These are phyloP conservation scores for Stichodactyla helianthus DNA, from an alignment of 64 coral and sea anemone genomes.

Conservation along the genomic window DNA sequence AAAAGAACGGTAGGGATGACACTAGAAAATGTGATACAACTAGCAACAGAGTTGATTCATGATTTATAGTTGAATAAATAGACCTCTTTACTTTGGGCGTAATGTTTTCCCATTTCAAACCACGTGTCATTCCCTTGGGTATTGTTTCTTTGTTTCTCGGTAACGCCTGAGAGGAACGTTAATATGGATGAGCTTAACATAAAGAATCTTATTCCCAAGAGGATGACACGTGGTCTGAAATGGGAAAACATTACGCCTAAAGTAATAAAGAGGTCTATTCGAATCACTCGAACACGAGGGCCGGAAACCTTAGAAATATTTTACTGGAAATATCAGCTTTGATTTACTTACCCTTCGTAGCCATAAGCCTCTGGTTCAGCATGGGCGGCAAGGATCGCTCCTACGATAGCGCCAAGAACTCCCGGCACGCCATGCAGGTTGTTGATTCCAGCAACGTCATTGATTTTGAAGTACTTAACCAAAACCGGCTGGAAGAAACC, in stretches of 20 bases:
- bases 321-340: background rate
- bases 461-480: slow-evolving; percentile 5
- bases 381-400: slow-evolving; percentile 26
- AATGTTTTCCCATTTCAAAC: no score
- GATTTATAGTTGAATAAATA: background rate
- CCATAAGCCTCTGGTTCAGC: slow-evolving; percentile 38
- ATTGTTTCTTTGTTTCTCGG: no score
- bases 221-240: no score
- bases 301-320: background rate
- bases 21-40: background rate
- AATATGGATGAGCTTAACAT: no score
- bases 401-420: slow-evolving; percentile 39
- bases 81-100: no score
- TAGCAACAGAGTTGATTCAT: background rate
- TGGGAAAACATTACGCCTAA: no score
- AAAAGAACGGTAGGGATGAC: background rate
- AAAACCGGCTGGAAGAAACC: slow-evolving; percentile 37
- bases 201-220: no score
- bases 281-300: no score
- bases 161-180: no score
- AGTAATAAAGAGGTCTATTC: no score
- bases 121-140: no score
- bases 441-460: slow-evolving; percentile 51
- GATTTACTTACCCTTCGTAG: slow-evolving; percentile 28
- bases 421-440: slow-evolving; percentile 64